Base-by-base conservation (phyloP, 2,113 vertebrate genomes). In the Chamaetylas fuelleborni region DNA sequence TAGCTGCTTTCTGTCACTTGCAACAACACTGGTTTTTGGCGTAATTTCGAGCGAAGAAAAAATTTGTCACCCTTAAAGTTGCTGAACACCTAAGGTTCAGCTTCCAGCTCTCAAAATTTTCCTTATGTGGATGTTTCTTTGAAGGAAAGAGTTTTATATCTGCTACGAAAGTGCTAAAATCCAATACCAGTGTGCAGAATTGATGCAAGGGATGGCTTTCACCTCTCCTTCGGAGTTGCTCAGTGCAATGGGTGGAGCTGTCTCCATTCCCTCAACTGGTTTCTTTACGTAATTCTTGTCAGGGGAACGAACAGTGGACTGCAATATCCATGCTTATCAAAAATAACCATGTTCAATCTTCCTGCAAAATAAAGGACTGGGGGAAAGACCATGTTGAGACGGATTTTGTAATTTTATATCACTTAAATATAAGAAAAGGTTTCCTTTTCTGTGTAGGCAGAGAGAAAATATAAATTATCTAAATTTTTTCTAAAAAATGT, bases 121-220 rank as follows among this genome's bases (percentile, higher is more conserved):
- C 11, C 9, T 73, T 74, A 34, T 64, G 13, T 34, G 6, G 14
- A 83, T 51, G 3, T 2, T n/a, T 61, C 0, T 36, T 77, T 43
- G 8, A 57, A 88, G 31, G 12, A 19, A 19, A 64, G 10, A 19
- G 3, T 51, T 26, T 22, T 42, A 33, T 64, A 38, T 11, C 13
- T 51, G 2, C 19, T 48, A 4, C 31, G 19, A 34, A 81, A 89
- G 3, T 43, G 24, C 16, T 66, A 28, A 74, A n/a, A 53, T 5
- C 1, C 19, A 23, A 16, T 10, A 29, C 4, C 20, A 19, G 2
- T 5, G 2, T 8, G 20, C 5, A 40, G 10, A 54, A 78, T 1
- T 51, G 26, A 47, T 31, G 8, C 7, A 43, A 40, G 3, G 34
- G 24, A 22, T 50, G 20, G 9, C 9, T 83, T 70, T 45, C 15